Percentiles rank a stretch among this genome's conserved stretches.
phyloP scores from a whole-genome alignment of 2,888 invertebrate genomes.

The Lepetodrilus schrolli region DNA sequence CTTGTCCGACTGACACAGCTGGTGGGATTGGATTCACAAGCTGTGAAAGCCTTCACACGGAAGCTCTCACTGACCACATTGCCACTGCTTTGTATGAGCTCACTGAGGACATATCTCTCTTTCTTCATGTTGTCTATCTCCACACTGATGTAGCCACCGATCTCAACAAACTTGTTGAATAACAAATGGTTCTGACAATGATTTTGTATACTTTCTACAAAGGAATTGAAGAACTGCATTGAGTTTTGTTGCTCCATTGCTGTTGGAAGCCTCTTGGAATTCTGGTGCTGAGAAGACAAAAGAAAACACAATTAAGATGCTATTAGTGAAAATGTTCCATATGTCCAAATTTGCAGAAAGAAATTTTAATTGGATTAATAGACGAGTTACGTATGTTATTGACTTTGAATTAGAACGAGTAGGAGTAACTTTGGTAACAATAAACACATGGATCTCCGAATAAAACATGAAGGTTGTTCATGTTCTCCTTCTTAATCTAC shows the following conservation, averaged over 20 bases:
- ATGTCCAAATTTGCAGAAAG: too few species aligned
- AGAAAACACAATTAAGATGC: too few species aligned
- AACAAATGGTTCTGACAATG: background rate
- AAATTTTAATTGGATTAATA: too few species aligned
- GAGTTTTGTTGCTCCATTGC: slow-evolving; percentile 16
- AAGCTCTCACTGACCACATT: slow-evolving; percentile 14
- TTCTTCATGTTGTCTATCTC: slow-evolving; percentile 24
- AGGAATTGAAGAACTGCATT: slow-evolving; percentile 15
- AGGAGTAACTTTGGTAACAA: too few species aligned
- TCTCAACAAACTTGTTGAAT: slow-evolving; percentile 1
- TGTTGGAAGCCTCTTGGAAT: too few species aligned
- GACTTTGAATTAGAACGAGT: too few species aligned
- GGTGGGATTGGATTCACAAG: background rate
- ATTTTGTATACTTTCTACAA: background rate
- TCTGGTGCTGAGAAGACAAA: too few species aligned
- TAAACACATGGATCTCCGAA: too few species aligned
- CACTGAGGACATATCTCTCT: slow-evolving; percentile 3
- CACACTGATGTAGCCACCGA: slow-evolving; percentile 20
- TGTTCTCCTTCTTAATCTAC: too few species aligned
- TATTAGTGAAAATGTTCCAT: too few species aligned
- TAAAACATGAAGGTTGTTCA: too few species aligned
- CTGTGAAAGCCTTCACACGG: background rate
- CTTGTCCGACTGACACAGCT: background rate
- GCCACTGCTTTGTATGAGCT: background rate
- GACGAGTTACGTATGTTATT: too few species aligned